A percentile compares a stretch with the other conserved stretches of the same genome.
These are phyloP conservation scores for Suricata suricatta DNA, from an alignment of 2,113 vertebrate genomes.

Conservation along the genomic window DNA sequence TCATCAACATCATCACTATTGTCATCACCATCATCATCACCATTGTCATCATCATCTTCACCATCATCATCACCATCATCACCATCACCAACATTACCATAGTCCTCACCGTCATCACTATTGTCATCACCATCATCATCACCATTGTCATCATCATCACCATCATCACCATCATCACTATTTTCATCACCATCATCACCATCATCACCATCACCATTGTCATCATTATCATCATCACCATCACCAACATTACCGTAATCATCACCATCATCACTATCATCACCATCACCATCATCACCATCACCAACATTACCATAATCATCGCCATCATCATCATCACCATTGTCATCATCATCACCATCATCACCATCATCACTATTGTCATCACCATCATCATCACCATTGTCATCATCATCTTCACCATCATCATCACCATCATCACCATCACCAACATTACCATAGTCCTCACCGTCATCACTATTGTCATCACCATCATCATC, in stretches of 20 bases:
- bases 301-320: rapidly evolving
- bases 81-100: rapidly evolving
- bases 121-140: not conserved
- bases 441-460: not conserved
- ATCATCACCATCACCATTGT: rapidly evolving
- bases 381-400: not conserved
- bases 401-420: rapidly evolving
- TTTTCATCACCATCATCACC: not conserved
- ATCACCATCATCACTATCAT: rapidly evolving
- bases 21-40: rapidly evolving
- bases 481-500: rapidly evolving
- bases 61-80: rapidly evolving
- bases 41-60: not conserved
- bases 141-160: rapidly evolving
- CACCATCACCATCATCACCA: rapidly evolving
- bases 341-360: not conserved
- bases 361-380: rapidly evolving
- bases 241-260: rapidly evolving
- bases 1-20: not conserved
- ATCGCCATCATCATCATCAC: not conserved
- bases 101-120: rapidly evolving
- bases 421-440: rapidly evolving
- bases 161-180: rapidly evolving
- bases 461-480: rapidly evolving
- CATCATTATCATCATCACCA: rapidly evolving